These are phyloP conservation scores for Coracias cyanogaster DNA, from an alignment of 2,797 vertebrate species.

Conservation along the genomic window DNA sequence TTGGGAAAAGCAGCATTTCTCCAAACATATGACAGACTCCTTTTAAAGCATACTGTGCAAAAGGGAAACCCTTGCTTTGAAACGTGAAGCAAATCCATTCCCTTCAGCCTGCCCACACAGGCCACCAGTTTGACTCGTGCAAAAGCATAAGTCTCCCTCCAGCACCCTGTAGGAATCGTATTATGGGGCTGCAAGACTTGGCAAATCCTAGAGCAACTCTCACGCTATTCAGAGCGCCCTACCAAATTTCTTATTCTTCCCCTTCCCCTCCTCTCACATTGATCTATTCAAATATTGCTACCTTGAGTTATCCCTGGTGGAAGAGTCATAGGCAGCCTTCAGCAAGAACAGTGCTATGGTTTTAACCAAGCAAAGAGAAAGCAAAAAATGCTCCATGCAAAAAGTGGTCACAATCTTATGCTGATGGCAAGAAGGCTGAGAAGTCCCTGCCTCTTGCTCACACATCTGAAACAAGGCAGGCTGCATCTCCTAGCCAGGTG, in stretches of 20 bases:
- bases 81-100: not conserved
- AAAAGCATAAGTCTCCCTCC: not conserved
- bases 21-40: not conserved
- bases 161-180: not conserved
- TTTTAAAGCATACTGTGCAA: not conserved
- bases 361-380: not conserved
- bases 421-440: not conserved
- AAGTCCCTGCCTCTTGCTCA: not conserved
- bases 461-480: not conserved
- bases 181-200: not conserved
- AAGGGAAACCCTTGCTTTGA: not conserved
- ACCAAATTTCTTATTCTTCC: not conserved
- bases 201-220: not conserved
- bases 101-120: not conserved
- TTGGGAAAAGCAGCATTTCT: not conserved
- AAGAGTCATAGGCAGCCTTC: not conserved
- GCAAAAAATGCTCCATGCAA: not conserved
- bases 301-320: not conserved
- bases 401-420: not conserved
- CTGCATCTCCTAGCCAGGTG: not conserved
- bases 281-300: not conserved
- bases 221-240: not conserved
- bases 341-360: not conserved
- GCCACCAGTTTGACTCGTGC: not conserved
- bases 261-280: not conserved